Evolutionary conservation across 1,140 invertebrate species (phyloP).

Genomic region (Scaptomyza hsui): DNA sequence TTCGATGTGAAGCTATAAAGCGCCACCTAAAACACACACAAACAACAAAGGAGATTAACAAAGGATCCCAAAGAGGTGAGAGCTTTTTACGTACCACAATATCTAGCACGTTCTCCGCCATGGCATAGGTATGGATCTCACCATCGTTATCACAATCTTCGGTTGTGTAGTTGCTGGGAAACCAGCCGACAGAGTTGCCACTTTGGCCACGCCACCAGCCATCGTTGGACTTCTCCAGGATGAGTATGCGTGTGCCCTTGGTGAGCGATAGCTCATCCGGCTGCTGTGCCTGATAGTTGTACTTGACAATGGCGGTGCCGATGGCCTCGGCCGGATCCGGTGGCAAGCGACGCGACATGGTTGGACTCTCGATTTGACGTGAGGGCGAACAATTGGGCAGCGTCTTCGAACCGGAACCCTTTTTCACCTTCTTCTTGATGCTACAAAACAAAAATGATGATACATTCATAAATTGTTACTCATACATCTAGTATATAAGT

Average conservation of each 20-base stretch:
- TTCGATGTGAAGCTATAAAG: conserved; percentile 97
- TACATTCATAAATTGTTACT: neutral
- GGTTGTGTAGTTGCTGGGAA: conserved; percentile 98
- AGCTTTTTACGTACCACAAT: conserved; percentile 89
- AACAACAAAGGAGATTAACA: neutral
- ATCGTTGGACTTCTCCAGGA: conserved; percentile 99
- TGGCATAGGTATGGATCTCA: conserved; percentile 94
- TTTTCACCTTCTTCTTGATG: conserved; percentile 97
- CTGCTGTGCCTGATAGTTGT: conserved; percentile 99
- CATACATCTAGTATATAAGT: neutral
- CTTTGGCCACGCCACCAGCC: conserved; percentile 99
- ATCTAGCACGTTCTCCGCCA: conserved; percentile 96
- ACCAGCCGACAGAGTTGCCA: conserved; percentile 93
- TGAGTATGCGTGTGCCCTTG: conserved; percentile 95
- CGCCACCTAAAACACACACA: conserved; percentile 86
- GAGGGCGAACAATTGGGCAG: conserved; percentile 93
- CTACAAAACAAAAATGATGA: conserved; percentile 84
- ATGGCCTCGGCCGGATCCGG: conserved; percentile 94
- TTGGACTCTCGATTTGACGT: conserved; percentile 90
- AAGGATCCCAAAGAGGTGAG: neutral
- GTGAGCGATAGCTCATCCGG: conserved; percentile 97
- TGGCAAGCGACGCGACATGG: conserved; percentile 89
- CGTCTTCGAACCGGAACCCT: conserved; percentile 93
- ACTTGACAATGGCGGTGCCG: conserved; percentile 97
- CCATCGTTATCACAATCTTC: conserved; percentile 95